Evolutionary conservation across 1,140 invertebrate species (phyloP).

Genomic region (Hyles vespertilio): DNA sequence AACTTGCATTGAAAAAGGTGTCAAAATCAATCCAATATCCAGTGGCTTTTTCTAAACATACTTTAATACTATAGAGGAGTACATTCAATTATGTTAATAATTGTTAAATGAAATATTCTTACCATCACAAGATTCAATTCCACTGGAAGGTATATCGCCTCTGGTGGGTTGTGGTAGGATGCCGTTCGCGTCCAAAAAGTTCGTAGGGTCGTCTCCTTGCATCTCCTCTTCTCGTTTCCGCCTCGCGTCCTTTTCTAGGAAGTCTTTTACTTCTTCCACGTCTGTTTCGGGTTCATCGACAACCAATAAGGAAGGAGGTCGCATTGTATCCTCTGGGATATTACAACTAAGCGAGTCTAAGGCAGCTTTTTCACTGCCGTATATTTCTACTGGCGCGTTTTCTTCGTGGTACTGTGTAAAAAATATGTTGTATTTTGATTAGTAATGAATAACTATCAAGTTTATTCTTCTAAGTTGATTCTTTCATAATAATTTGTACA

Average conservation of each 20-base stretch:
- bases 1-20: too few relatives aligned
- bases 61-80: too few relatives aligned
- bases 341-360: slow-evolving; percentile 52
- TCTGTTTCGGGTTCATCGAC: slow-evolving; percentile 40
- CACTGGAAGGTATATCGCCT: slow-evolving; percentile 86
- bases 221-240: slow-evolving; percentile 55
- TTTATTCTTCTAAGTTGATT: too few relatives aligned
- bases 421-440: neutral
- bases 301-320: slow-evolving; percentile 38
- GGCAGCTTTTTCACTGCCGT: slow-evolving; percentile 44
- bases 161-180: slow-evolving; percentile 46
- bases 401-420: slow-evolving; percentile 64
- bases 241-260: slow-evolving; percentile 48
- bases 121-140: slow-evolving; percentile 82
- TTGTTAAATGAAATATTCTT: too few relatives aligned
- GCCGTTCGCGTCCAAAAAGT: slow-evolving; percentile 49
- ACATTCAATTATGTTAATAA: too few relatives aligned
- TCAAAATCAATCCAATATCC: too few relatives aligned
- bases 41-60: too few relatives aligned
- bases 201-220: slow-evolving; percentile 55
- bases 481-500: too few relatives aligned
- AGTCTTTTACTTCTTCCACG: slow-evolving; percentile 58
- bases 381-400: slow-evolving; percentile 55
- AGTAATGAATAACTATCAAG: too few relatives aligned
- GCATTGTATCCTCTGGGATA: slow-evolving; percentile 28